Evolutionary conservation across 2,797 vertebrate genomes (phyloP), one percentile per base, ranked within the genome.

Genomic region (Hozukius guyotensis): DNA sequence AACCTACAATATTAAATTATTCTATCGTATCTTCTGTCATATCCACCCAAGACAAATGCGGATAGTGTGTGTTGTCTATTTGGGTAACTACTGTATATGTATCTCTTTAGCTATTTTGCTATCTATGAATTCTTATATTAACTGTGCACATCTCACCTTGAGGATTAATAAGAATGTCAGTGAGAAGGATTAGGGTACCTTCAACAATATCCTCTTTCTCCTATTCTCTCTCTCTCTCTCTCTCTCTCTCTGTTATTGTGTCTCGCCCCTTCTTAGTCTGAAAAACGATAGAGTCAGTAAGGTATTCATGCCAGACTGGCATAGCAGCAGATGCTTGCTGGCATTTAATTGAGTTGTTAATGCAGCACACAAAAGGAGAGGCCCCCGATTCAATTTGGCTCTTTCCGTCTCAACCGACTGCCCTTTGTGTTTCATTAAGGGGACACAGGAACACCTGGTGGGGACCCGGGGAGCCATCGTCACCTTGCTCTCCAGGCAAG

Each of bases 321-420:
- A 81, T 75, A 81, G 91, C 87, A 87, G 95, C 94, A 96, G 94
- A 95, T 94, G 94, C 88, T 94, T 76, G 89, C 82, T 91, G 88
- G 87, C 84, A 88, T 94, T 95, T 94, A 95, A 95, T 95, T 93
- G 94, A 94, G 94, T 94, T 95, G 94, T 94, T 96, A 95, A 95
- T 92, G 89, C 90, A 75, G 86, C 89, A 71, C 92, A 93, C 91
- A 94, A 93, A 92, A 86, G 85, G 82, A 79, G 57, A 87, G 71
- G 66, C 82, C 76, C 76, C 85, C 55, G 72, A 91, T 95, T 95
- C 85, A 83, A 91, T 95, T 92, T 90, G 89, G 75, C 79, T 89
- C 66, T 78, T 83, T 82, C 76, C 75, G 69, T 87, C 81, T 87
- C 80, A 56, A 92, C 85, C 80, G 71, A 70, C 78, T 90, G 88